Base-by-base conservation (phyloP, 2,888 invertebrate genomes). In the Nemotelus nigrinus region DNA sequence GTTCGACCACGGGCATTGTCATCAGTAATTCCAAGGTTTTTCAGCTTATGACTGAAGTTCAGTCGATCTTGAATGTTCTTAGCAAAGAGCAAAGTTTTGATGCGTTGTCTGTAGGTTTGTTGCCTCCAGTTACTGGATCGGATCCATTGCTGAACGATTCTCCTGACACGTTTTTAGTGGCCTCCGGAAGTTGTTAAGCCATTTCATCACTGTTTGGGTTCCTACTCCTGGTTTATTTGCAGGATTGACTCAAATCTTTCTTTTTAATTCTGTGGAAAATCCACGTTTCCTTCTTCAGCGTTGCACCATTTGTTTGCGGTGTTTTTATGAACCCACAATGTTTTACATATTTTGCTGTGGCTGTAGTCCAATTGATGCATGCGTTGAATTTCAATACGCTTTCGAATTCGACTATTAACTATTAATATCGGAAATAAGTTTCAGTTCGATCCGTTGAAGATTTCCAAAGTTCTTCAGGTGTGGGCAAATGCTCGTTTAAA, bases 21-120 rank as follows among this genome's bases (percentile, higher is more conserved):
- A 63, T 63, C 63, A 63, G 63, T 10, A 63, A 63, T 43, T 63
- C 63, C 63, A 43, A 43, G 63, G 39, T 63, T 63, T 63, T 2
- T 63, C 41, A 63, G 63, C 39, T 63, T 63, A 2, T 63, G 63
- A 43, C 63, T 6, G 39, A 63, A 2, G 43, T 41, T 41, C 63
- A 63, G 63, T 10, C 63, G 43, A 3, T 41, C 63, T 63, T 3
- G 63, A 63, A 63, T 63, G 41, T 63, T 63, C 63, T 63, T 63
- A 39, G 39, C 43, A 3, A 43, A 63, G 2, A 2, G 2, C 3
- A 63, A 10, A 63, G 63, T 3, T 63, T 63, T 63, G 41, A 43
- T 3, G 63, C 10, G 63, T 63, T 63, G 63, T 63, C 63, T 63
- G 43, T 63, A 41, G 63, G 63, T 43, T 2, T 63, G 39, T 43